These are phyloP conservation scores for Whitmania pigra DNA, from an alignment of 1,140 invertebrate species.

Conservation along the genomic window DNA sequence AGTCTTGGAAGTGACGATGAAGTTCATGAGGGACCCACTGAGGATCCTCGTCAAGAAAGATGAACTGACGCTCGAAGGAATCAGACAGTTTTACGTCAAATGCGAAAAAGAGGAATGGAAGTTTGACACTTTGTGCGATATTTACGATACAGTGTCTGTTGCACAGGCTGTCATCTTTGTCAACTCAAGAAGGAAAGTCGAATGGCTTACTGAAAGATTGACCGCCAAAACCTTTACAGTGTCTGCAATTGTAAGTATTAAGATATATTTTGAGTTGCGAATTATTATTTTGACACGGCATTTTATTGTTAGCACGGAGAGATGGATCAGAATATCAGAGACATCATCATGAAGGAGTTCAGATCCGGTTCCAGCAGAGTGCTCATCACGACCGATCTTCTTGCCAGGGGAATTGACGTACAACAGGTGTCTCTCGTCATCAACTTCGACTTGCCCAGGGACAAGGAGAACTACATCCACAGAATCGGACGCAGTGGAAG, in stretches of 20 bases:
- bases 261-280: slow-evolving; percentile 49
- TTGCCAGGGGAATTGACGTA: slow-evolving; percentile 94
- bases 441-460: slow-evolving; percentile 95
- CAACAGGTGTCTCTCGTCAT: slow-evolving; percentile 97
- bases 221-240: slow-evolving; percentile 86
- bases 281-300: slow-evolving; percentile 62
- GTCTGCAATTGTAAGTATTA: slow-evolving; percentile 68
- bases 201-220: slow-evolving; percentile 93
- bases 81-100: slow-evolving; percentile 83
- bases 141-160: slow-evolving; percentile 95
- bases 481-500: slow-evolving; percentile 43
- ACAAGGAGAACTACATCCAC: slow-evolving; percentile 97
- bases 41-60: slow-evolving; percentile 28
- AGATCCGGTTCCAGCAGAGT: slow-evolving; percentile 90
- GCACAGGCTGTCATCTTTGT: slow-evolving; percentile 99
- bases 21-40: slow-evolving; percentile 28
- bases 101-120: slow-evolving; percentile 65
- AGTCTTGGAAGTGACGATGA: slow-evolving; percentile 27
- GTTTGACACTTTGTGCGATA: slow-evolving; percentile 74
- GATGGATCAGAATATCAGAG: slow-evolving; percentile 94
- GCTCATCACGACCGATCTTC: slow-evolving; percentile 89
- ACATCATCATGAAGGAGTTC: slow-evolving; percentile 97
- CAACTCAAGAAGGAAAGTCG: slow-evolving; percentile 95
- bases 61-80: slow-evolving; percentile 86
- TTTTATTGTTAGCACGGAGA: slow-evolving; percentile 68